Conservation (phyloP, 92 coral and sea anemone genomes). For the Epizoanthus fatuus region DNA sequence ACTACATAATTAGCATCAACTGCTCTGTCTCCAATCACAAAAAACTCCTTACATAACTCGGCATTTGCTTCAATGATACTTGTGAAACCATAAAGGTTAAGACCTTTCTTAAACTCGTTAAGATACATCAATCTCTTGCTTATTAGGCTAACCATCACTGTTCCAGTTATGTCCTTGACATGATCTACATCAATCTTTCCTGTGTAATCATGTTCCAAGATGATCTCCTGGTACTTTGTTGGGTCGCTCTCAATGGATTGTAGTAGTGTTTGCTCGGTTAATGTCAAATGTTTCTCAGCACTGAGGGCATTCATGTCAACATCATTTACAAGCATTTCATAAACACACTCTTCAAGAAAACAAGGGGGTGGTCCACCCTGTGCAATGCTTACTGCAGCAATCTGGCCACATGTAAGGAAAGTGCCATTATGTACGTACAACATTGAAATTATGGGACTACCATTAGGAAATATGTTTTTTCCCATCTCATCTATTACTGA, state of each 20-base stretch:
- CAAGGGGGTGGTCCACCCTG: conserved; percentile 74
- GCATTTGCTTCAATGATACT: background rate
- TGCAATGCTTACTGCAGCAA: conserved; percentile 62
- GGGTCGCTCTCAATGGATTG: conserved; percentile 60
- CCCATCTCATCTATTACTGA: background rate
- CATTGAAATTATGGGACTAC: conserved; percentile 64
- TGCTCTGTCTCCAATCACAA: conserved; percentile 47
- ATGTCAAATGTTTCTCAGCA: conserved; percentile 57
- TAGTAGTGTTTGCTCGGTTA: conserved; percentile 37
- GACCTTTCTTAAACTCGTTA: conserved; percentile 67
- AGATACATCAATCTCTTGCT: conserved; percentile 58
- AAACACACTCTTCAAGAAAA: conserved; percentile 63
- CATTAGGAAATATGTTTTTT: conserved; percentile 59
- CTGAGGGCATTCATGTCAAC: conserved; percentile 41
- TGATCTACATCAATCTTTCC: conserved; percentile 57
- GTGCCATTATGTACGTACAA: conserved; percentile 60
- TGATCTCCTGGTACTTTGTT: conserved; percentile 28
- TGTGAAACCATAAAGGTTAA: conserved; percentile 42
- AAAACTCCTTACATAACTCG: conserved; percentile 52
- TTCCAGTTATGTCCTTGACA: conserved; percentile 53
- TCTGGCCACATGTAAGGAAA: conserved; percentile 61
- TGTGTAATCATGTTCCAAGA: conserved; percentile 78
- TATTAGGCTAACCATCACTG: conserved; percentile 69
- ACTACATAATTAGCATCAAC: conserved; percentile 43
- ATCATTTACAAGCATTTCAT: conserved; percentile 57